These are phyloP conservation scores for Acinonyx jubatus DNA, from an alignment of 2,113 vertebrate species.

Conservation along the genomic window DNA sequence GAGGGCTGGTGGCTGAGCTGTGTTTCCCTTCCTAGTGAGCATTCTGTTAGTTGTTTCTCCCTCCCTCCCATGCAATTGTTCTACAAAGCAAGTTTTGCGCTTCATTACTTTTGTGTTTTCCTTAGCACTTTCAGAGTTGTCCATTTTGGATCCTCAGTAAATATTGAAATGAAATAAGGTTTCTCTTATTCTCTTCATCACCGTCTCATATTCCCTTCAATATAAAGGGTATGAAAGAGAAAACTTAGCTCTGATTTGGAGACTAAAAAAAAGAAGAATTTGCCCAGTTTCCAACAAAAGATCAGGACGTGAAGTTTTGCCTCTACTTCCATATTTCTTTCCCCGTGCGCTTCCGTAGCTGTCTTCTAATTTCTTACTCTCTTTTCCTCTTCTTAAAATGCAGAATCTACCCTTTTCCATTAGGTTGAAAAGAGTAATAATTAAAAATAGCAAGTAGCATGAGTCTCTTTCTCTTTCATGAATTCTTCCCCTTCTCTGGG, in stretches of 20 bases:
- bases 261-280: not conserved
- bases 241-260: not conserved
- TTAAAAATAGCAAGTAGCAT: not conserved
- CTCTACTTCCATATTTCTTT: not conserved
- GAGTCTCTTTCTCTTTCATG: not conserved
- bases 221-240: not conserved
- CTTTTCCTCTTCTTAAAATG: not conserved
- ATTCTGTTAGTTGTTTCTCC: not conserved
- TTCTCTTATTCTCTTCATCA: not conserved
- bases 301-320: not conserved
- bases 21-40: not conserved
- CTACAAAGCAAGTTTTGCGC: not conserved
- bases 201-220: not conserved
- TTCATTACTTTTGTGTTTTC: not conserved
- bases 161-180: not conserved
- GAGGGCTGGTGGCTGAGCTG: not conserved
- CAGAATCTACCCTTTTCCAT: not conserved
- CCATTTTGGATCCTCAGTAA: not conserved
- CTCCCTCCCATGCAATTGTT: not conserved
- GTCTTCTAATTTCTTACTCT: not conserved
- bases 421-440: not conserved
- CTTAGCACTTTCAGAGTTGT: not conserved
- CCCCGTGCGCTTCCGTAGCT: not conserved
- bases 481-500: not conserved
- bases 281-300: not conserved